Percentiles rank a stretch among this genome's conserved stretches.
Conservation (phyloP, 2,797 vertebrate genomes). For the Agapornis canus region DNA sequence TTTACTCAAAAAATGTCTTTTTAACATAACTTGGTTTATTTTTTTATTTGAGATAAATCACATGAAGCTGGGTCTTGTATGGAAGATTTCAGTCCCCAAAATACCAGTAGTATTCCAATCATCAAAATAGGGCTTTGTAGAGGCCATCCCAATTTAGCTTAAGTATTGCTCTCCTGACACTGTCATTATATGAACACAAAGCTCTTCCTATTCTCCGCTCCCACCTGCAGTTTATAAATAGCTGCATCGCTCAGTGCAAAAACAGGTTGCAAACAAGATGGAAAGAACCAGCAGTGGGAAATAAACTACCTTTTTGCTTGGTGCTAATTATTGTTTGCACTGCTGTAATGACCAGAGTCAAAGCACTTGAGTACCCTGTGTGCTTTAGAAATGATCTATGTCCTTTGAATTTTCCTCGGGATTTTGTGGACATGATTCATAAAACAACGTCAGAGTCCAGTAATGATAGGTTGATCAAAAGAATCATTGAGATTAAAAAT, state of each 20-base stretch:
- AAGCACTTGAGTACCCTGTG: background rate
- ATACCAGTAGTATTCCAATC: background rate
- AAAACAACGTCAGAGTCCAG: background rate
- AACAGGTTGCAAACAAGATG: constrained; percentile 24
- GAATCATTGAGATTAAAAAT: background rate
- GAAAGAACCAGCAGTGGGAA: background rate
- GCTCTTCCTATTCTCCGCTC: constrained; percentile 29
- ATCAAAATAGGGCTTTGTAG: background rate
- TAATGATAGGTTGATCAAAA: background rate
- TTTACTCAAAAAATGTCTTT: background rate
- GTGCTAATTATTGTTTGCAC: background rate
- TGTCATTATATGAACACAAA: constrained; percentile 23
- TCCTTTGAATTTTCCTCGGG: background rate
- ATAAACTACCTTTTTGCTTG: background rate
- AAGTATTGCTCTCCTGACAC: constrained; percentile 24
- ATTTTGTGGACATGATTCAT: background rate
- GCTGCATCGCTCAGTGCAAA: background rate
- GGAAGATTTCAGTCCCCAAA: background rate
- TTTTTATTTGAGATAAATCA: background rate
- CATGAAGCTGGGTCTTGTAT: background rate
- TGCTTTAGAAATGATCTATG: background rate
- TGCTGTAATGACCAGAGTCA: background rate
- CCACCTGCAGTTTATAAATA: constrained; percentile 48
- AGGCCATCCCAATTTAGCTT: constrained; percentile 24
- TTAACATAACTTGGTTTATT: background rate